phyloP scores from a whole-genome alignment of 2,888 invertebrate species.

The Troides aeacus region DNA sequence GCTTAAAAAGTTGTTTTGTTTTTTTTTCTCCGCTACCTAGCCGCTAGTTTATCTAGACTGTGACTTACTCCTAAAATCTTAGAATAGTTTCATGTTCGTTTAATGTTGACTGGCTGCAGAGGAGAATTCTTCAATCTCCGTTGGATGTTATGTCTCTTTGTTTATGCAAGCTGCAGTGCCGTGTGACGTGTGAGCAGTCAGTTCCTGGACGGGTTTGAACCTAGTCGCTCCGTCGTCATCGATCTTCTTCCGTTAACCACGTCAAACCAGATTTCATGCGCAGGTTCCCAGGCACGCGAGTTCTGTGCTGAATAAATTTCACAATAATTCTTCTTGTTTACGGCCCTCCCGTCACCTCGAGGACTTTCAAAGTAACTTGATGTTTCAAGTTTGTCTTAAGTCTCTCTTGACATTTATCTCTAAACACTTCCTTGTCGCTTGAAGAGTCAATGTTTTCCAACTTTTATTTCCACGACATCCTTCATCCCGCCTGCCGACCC shows the following conservation, averaged over 20 bases:
- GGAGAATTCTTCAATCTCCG: no score
- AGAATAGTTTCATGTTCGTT: background rate
- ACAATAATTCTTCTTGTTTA: conserved; percentile 12
- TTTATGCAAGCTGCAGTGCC: no score
- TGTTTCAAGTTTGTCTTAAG: background rate
- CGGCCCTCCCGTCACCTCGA: background rate
- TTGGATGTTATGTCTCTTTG: no score
- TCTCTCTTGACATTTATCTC: no score
- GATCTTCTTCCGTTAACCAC: conserved; percentile 24
- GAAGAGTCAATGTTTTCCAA: no score
- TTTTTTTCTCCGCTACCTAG: conserved; percentile 39
- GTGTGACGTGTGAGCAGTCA: background rate
- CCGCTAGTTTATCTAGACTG: conserved; percentile 15
- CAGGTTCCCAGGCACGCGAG: conserved; percentile 1
- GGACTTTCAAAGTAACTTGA: background rate
- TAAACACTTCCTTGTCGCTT: no score
- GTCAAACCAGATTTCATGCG: conserved; percentile 19
- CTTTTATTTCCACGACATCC: no score
- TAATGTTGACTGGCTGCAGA: no score
- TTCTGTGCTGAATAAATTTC: background rate
- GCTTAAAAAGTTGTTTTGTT: conserved; percentile 40
- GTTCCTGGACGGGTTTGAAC: conserved; percentile 17
- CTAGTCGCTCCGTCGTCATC: conserved; percentile 14
- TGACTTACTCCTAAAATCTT: conserved; percentile 16
- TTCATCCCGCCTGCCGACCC: no score